Evolutionary conservation across 2,888 invertebrate genomes (phyloP), one percentile per base, ranked within the genome.

Genomic region (Ditula angustiorana): DNA sequence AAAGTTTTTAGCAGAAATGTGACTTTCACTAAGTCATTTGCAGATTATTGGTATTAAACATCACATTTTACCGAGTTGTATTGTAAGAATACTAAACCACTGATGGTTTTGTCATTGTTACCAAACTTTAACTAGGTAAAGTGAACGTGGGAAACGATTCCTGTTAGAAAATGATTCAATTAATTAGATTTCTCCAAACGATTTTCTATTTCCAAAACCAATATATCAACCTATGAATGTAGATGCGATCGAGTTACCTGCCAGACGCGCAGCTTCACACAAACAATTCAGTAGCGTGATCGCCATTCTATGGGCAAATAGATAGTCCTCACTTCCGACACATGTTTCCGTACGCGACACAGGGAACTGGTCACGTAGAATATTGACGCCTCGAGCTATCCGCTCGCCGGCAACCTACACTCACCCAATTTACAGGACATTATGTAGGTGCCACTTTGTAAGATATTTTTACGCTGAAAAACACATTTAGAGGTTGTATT

Each of bases 251-350:
- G 56, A 46, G 59, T 41, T 60, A 66, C 49, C 62, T 58, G 52
- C 30, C 72, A 75, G 75, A 74, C 69, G 76, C 57, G 16, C 49
- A 56, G 44, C 13, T 78, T 75, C 76, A 81, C 78, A 83, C 84
- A 87, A 87, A 90, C 88, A 86, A 88, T 88, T 87, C 86, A 85
- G 77, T 79, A 80, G 78, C 75, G 69, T 80, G 85, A 85, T 87
- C 83, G 86, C 86, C 81, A 86, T 89, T 90, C 89, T 86, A 80
- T 82, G 82, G 80, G 86, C 87, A 89, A 91, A 91, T 87, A 90
- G 90, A 91, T 91, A 91, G 90, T 86, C 86, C 83, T 88, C 83
- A 87, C 90, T 88, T 90, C 91, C 92, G 92, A 91, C 92, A 90
- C 89, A 89, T 89, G 90, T 90, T 89, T 90, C 90, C 88, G 85